phyloP scores from a whole-genome alignment of 1,140 invertebrate genomes.

The Drosophila ficusphila region DNA sequence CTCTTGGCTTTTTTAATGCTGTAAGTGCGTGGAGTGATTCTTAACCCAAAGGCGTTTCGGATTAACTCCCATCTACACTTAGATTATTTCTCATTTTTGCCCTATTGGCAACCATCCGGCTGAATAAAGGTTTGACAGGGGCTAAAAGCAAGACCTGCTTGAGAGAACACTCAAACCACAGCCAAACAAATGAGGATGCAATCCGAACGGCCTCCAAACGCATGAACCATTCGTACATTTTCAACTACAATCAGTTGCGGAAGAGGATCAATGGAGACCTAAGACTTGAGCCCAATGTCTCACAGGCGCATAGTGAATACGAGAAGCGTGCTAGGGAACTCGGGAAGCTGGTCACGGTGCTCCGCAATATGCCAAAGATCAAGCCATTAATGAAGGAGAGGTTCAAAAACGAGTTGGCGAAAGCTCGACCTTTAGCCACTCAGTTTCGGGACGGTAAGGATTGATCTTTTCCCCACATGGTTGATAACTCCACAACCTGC shows the following conservation, averaged over 20 bases:
- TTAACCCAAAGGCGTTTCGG: no score
- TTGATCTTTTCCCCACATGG: not conserved
- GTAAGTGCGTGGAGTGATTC: slow-evolving; percentile 2
- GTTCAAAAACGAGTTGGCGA: not conserved
- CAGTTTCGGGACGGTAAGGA: slow-evolving; percentile 20
- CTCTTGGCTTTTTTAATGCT: slow-evolving; percentile 15
- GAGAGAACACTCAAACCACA: not conserved
- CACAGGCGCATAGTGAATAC: not conserved
- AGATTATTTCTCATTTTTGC: slow-evolving; percentile 8
- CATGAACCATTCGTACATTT: not conserved
- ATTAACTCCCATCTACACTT: not conserved
- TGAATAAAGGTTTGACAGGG: not conserved
- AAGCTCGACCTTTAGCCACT: slow-evolving; percentile 9
- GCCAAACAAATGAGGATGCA: not conserved
- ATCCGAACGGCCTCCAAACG: not conserved
- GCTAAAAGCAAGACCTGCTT: not conserved
- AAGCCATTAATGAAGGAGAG: not conserved
- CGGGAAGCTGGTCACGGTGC: not conserved
- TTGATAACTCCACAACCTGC: no score
- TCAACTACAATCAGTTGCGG: slow-evolving; percentile 1
- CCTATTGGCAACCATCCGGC: not conserved
- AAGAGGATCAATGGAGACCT: not conserved
- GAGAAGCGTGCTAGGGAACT: not conserved
- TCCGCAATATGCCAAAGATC: not conserved
- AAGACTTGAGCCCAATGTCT: not conserved